A percentile compares a stretch with the other conserved stretches of the same genome.
These are phyloP conservation scores for Patella pellucida DNA, from an alignment of 2,888 invertebrate genomes.

Conservation along the genomic window DNA sequence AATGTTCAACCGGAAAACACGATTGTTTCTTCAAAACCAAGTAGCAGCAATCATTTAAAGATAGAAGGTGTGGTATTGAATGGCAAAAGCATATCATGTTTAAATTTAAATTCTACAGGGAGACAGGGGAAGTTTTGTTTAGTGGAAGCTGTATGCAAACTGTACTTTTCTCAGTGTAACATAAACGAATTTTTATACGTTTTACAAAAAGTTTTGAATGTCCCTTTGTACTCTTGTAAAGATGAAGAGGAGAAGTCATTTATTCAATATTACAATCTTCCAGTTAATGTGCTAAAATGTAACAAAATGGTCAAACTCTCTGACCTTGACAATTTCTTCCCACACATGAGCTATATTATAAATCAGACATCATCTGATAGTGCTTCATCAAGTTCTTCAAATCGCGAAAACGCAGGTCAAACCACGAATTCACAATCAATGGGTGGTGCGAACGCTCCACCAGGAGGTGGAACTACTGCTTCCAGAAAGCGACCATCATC, in stretches of 20 bases:
- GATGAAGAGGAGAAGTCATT: constrained; percentile 64
- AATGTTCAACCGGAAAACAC: constrained; percentile 22
- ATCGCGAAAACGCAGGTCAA: neutral
- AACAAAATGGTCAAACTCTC: constrained; percentile 63
- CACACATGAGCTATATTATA: constrained; percentile 64
- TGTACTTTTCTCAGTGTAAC: constrained; percentile 63
- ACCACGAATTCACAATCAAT: neutral
- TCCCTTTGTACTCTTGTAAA: constrained; percentile 57
- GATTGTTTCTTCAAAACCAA: constrained; percentile 30
- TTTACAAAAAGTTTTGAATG: constrained; percentile 58
- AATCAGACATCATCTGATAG: constrained; percentile 10
- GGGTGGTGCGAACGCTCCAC: neutral
- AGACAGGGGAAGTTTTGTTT: constrained; percentile 58
- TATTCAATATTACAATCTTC: constrained; percentile 65
- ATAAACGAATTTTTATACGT: constrained; percentile 64
- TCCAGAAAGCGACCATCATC: neutral
- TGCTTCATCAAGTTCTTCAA: neutral
- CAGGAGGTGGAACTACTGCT: neutral
- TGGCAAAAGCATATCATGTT: constrained; percentile 66
- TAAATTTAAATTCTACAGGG: constrained; percentile 45
- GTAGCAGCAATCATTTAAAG: constrained; percentile 27
- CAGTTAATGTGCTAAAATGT: constrained; percentile 63
- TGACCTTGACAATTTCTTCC: constrained; percentile 60
- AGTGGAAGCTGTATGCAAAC: constrained; percentile 65
- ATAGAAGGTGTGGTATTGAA: constrained; percentile 58